Evolutionary conservation across 2,888 invertebrate genomes (phyloP).

Genomic region (Sepioteuthis lessoniana): DNA sequence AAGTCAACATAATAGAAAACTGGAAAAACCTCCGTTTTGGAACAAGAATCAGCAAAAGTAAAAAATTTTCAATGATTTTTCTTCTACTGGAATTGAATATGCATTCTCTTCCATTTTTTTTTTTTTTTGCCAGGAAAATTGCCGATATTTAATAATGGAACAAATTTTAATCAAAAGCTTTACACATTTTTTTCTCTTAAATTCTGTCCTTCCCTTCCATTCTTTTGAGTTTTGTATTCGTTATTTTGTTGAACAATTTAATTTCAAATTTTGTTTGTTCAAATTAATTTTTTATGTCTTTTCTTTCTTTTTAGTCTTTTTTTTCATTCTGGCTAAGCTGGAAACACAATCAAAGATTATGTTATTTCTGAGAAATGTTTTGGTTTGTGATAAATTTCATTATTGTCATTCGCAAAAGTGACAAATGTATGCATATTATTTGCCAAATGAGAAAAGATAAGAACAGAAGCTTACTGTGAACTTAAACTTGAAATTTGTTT

Average conservation of each 20-base stretch:
- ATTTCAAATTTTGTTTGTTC: slow-evolving; percentile 33
- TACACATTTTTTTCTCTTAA: not conserved
- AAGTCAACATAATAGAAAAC: not conserved
- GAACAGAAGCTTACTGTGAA: not conserved
- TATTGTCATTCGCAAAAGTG: not conserved
- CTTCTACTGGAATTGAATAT: not conserved
- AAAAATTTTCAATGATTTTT: not conserved
- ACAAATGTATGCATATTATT: not conserved
- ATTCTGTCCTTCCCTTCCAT: not conserved
- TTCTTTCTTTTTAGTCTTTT: not conserved
- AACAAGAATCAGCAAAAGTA: not conserved
- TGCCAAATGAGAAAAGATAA: not conserved
- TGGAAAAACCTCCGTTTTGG: not conserved
- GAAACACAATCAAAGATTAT: slow-evolving; percentile 25
- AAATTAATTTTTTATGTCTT: not conserved
- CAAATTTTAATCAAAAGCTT: slow-evolving; percentile 19
- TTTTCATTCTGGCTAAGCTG: not conserved
- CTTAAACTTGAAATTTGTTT: slow-evolving; percentile 6
- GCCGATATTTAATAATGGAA: slow-evolving; percentile 33
- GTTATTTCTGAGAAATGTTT: slow-evolving; percentile 19
- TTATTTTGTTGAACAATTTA: slow-evolving; percentile 15
- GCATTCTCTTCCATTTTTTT: not conserved
- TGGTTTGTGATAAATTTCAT: slow-evolving; percentile 2
- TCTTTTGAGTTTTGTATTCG: not conserved
- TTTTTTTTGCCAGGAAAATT: not conserved